Conservation (phyloP, 2,888 invertebrate genomes). For the Tipula helvola region DNA sequence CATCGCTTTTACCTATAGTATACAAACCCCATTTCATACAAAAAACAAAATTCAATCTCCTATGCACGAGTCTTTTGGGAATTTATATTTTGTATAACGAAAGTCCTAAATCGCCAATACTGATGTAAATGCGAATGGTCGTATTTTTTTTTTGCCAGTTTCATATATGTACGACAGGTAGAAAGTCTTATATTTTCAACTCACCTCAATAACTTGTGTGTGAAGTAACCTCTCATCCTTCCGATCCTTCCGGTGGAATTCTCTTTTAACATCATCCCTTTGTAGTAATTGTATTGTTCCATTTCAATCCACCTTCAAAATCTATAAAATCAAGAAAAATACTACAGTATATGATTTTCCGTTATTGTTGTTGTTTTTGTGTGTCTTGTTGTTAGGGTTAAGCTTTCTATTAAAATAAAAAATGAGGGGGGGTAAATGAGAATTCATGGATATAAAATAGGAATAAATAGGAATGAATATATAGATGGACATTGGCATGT, state of each 20-base stretch:
- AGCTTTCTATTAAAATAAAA: neutral
- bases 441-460: neutral
- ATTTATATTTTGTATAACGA: neutral
- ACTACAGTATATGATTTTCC: neutral
- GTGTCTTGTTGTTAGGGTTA: conserved; percentile 1
- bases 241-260: neutral
- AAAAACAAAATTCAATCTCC: neutral
- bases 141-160: neutral
- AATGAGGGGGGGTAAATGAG: neutral
- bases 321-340: neutral
- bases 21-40: neutral
- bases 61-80: neutral
- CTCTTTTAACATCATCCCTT: neutral
- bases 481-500: neutral
- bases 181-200: neutral
- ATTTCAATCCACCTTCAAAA: conserved; percentile 4
- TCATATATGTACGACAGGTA: neutral
- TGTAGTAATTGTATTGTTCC: neutral
- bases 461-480: neutral
- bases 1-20: neutral
- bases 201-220: neutral
- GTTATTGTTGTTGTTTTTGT: neutral
- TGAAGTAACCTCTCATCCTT: neutral
- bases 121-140: neutral
- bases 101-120: neutral